These are phyloP conservation scores for Mycalesis mineus DNA, from an alignment of 2,888 invertebrate species.

Conservation along the genomic window DNA sequence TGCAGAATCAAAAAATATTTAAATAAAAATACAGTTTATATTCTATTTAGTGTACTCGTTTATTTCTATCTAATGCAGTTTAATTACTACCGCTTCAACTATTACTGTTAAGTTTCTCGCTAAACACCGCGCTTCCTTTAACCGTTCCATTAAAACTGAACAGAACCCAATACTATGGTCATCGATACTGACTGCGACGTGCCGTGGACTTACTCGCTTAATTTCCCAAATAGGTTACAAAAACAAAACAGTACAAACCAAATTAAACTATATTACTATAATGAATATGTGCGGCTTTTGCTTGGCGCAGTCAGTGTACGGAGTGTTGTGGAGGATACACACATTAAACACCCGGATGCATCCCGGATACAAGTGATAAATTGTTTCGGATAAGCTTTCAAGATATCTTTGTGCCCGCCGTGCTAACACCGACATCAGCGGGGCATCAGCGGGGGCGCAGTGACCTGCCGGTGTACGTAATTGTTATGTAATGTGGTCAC, in stretches of 20 bases:
- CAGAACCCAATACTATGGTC: background rate
- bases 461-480: too few relatives aligned
- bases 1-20: too few relatives aligned
- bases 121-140: too few relatives aligned
- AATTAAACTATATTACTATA: background rate
- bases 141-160: too few relatives aligned
- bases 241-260: background rate
- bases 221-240: background rate
- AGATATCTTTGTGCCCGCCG: background rate
- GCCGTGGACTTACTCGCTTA: slow-evolving; percentile 1
- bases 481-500: too few relatives aligned
- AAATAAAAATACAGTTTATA: too few relatives aligned
- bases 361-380: slow-evolving; percentile 32
- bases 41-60: too few relatives aligned
- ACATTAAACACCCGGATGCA: slow-evolving; percentile 27
- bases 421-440: background rate
- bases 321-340: slow-evolving; percentile 9
- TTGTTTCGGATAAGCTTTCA: slow-evolving; percentile 34
- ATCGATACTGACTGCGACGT: slow-evolving; percentile 6
- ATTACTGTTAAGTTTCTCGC: too few relatives aligned
- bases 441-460: too few relatives aligned
- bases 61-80: too few relatives aligned
- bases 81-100: too few relatives aligned
- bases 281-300: background rate
- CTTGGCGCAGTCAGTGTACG: background rate